Percentiles rank a stretch among this genome's conserved stretches.
Conservation (phyloP, 2,888 invertebrate genomes). For the Pseudeuparius sepicola region DNA sequence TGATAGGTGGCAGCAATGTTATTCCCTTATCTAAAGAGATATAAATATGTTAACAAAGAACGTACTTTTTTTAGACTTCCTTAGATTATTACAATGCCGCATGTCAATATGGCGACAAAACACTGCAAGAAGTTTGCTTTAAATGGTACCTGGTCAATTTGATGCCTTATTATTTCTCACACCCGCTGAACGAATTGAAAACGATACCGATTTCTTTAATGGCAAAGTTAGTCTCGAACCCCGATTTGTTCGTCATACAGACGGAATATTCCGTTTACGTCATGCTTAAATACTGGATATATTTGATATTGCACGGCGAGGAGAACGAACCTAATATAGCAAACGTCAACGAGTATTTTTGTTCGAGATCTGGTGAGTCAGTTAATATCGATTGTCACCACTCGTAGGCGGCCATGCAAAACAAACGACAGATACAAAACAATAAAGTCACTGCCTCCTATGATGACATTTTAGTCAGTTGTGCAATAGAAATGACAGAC, state of each 20-base stretch:
- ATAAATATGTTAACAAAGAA: constrained; percentile 6
- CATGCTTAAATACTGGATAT: constrained; percentile 60
- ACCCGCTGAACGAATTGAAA: constrained; percentile 47
- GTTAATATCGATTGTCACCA: too few species aligned
- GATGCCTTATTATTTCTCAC: constrained; percentile 46
- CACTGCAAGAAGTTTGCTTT: constrained; percentile 51
- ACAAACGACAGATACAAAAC: too few species aligned
- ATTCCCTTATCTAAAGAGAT: not conserved
- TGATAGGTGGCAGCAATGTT: too few species aligned
- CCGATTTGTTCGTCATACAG: constrained; percentile 62
- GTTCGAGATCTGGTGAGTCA: constrained; percentile 34
- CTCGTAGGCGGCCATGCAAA: too few species aligned
- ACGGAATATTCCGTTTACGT: constrained; percentile 69
- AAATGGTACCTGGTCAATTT: constrained; percentile 63
- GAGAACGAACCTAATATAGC: constrained; percentile 27
- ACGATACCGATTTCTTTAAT: constrained; percentile 58
- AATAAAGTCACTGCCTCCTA: too few species aligned
- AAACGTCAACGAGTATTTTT: constrained; percentile 38
- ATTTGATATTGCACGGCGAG: constrained; percentile 41
- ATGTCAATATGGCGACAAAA: constrained; percentile 54
- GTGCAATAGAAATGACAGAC: too few species aligned
- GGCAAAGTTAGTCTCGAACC: constrained; percentile 51
- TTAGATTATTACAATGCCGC: constrained; percentile 59
- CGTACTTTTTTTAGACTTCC: constrained; percentile 47
- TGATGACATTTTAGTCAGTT: too few species aligned